A percentile compares a stretch with the other conserved stretches of the same genome.
Conservation (phyloP, 2,888 invertebrate genomes). For the Isoperla grammatica region DNA sequence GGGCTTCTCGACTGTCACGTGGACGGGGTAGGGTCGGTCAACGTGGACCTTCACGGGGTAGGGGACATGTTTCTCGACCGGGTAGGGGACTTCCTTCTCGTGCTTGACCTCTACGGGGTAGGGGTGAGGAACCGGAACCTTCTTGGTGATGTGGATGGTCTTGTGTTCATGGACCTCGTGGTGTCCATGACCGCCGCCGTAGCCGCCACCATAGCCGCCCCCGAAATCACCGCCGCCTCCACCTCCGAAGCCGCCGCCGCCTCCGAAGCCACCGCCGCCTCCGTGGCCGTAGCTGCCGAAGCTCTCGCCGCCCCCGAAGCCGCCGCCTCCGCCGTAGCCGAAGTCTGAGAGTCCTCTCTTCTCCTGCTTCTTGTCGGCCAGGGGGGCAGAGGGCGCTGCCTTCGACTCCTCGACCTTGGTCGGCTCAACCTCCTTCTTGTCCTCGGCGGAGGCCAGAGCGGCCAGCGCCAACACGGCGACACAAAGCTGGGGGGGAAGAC, state of each 20-base stretch:
- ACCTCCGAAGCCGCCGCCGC: not conserved
- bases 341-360: slow-evolving; percentile 13
- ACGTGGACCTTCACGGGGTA: slow-evolving; percentile 60
- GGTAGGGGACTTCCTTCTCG: slow-evolving; percentile 43
- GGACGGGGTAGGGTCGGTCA: slow-evolving; percentile 7
- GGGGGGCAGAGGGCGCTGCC: not conserved
- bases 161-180: slow-evolving; percentile 48
- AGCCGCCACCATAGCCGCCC: not conserved
- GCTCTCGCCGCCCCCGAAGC: not conserved
- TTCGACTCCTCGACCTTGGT: not conserved
- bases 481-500: slow-evolving; percentile 6
- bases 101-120: slow-evolving; percentile 44
- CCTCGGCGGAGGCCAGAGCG: slow-evolving; percentile 2
- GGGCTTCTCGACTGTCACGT: slow-evolving; percentile 16
- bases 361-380: slow-evolving; percentile 13
- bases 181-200: slow-evolving; percentile 7
- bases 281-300: not conserved
- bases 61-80: slow-evolving; percentile 54
- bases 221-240: not conserved
- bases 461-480: slow-evolving; percentile 12
- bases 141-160: slow-evolving; percentile 43
- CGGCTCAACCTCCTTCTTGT: not conserved
- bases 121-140: slow-evolving; percentile 51
- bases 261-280: not conserved
- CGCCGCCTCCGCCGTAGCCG: slow-evolving; percentile 10